These are phyloP conservation scores for Botia kubotai DNA, from an alignment of 2,797 vertebrate species.

Conservation along the genomic window DNA sequence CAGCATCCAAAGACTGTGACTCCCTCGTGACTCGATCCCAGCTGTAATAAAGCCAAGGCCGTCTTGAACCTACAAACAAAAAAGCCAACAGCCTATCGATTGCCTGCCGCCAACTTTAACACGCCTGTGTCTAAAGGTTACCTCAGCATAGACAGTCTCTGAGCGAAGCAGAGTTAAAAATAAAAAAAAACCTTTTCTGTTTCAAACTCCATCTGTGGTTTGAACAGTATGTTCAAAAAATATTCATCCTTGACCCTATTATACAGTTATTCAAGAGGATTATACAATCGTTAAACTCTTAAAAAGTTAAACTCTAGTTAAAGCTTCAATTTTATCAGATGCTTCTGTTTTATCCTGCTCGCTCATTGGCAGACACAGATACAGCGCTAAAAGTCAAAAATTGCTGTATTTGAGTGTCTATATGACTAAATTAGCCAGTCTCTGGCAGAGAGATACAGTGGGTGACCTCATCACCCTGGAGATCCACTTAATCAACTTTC, in stretches of 20 bases:
- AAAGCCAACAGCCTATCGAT: constrained; percentile 85
- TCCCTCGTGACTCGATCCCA: constrained; percentile 79
- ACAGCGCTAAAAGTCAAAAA: constrained; percentile 35
- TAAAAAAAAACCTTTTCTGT: constrained; percentile 59
- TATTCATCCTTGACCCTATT: constrained; percentile 54
- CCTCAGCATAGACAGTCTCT: constrained; percentile 74
- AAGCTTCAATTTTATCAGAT: constrained; percentile 22
- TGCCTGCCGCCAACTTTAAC: constrained; percentile 76
- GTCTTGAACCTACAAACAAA: constrained; percentile 84
- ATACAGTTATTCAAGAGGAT: constrained; percentile 47
- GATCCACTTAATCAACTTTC: constrained; percentile 80
- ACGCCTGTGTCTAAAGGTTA: constrained; percentile 77
- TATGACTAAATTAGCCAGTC: constrained; percentile 55
- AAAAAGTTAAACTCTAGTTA: not conserved
- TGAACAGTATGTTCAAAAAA: constrained; percentile 38
- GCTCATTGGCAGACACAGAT: constrained; percentile 28
- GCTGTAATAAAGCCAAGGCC: constrained; percentile 82
- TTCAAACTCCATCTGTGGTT: constrained; percentile 45
- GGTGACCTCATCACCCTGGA: constrained; percentile 62
- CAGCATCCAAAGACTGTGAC: constrained; percentile 63
- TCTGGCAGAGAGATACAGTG: constrained; percentile 48
- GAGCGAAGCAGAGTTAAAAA: constrained; percentile 66
- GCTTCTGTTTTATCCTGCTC: constrained; percentile 3
- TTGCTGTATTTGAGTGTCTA: constrained; percentile 23
- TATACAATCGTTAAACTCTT: constrained; percentile 15